These are phyloP conservation scores for Diarsia mendica DNA, from an alignment of 2,888 invertebrate species.

Conservation along the genomic window DNA sequence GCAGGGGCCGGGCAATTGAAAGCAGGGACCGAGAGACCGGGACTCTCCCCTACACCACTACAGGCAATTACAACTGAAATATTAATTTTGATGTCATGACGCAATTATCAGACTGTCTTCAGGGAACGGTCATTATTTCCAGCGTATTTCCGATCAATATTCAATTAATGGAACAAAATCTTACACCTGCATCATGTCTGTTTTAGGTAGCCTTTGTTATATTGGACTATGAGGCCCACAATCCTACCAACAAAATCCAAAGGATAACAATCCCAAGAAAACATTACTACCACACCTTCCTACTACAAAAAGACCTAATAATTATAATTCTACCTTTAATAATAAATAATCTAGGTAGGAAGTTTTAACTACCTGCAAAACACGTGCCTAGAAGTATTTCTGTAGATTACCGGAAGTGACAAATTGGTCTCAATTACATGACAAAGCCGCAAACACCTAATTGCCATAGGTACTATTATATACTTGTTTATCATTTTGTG, in stretches of 20 bases:
- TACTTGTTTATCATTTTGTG: slow-evolving; percentile 48
- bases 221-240: not conserved
- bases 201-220: not conserved
- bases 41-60: slow-evolving; percentile 29
- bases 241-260: not conserved
- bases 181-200: not conserved
- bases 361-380: slow-evolving; percentile 1
- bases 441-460: slow-evolving; percentile 36
- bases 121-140: not conserved
- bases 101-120: slow-evolving; percentile 22
- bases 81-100: slow-evolving; percentile 39
- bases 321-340: not conserved
- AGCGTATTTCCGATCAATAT: slow-evolving; percentile 3
- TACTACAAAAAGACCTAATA: not conserved
- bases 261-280: not conserved
- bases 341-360: not conserved
- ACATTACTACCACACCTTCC: not conserved
- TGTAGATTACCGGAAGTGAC: not conserved
- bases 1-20: slow-evolving; percentile 46
- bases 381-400: slow-evolving; percentile 2
- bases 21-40: slow-evolving; percentile 10
- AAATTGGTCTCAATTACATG: slow-evolving; percentile 27
- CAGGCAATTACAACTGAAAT: slow-evolving; percentile 39
- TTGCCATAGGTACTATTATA: slow-evolving; percentile 23
- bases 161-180: not conserved